Base-by-base conservation (phyloP, 1,140 invertebrate species). In the Globodera rostochiensis region DNA sequence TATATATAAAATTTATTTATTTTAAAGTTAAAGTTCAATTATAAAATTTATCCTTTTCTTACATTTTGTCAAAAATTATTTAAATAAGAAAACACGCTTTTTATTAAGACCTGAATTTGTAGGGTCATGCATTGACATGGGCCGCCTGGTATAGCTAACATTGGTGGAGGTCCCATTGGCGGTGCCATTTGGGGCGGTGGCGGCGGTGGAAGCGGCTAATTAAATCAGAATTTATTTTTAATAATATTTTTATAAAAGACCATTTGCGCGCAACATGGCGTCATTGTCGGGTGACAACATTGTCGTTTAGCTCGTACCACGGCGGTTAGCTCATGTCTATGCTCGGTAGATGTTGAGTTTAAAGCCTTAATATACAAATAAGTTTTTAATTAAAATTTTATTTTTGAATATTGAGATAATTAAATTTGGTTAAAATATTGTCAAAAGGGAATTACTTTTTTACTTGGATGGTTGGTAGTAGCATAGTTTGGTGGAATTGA, bases 141-240 rank as follows among this genome's bases (percentile, higher is more conserved):
- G 1, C 36, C 36, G 9, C 36, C 36, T 13, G 69, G 69, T 21
- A 47, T 36, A n/a, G 46, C 36, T 11, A 71, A 19, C 69, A 71
- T 71, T 36, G 69, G 25, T 19, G 46, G 36, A 36, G 36, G 36
- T 45, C 4, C 21, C 67, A 45, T 21, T 4, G 67, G 69, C 4
- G 69, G n/a, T 47, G 69, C 69, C 25, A 71, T 45, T 71, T 71
- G 69, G 1, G 69, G 69, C 36, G 69, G 69, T 47, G 69, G 69
- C 36, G 69, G 69, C 25, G 69, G 69, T 36, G 69, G 69, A 19
- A 19, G 36, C 36, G 19, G 46, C 69, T 71, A 47, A 36, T 71
- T 4, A 71, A 71, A 45, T 13, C 6, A 25, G 0, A 1, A 47
- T 11, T 36, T 45, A 47, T 15, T 36, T 1, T 19, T 21, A 71